Conservation (phyloP, 2,888 invertebrate species). For the Drosophila nr. medialis region DNA sequence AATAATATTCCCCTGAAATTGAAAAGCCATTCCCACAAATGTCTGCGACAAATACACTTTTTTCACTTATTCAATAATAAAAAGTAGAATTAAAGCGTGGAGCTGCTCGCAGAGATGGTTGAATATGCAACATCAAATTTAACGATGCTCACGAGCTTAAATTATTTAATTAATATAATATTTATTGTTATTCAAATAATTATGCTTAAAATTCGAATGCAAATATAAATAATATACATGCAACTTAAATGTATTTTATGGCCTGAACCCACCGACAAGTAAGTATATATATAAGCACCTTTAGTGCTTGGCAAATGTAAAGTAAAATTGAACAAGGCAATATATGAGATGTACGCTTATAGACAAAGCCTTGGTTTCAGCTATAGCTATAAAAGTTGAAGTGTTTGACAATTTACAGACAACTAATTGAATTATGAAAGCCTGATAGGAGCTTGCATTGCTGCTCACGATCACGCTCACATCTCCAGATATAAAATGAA, state of each 20-base stretch:
- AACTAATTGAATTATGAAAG: not conserved
- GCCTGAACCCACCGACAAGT: not conserved
- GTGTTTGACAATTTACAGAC: not conserved
- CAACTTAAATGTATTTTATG: not conserved
- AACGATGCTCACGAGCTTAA: not conserved
- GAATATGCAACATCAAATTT: not conserved
- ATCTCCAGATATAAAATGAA: constrained; percentile 15
- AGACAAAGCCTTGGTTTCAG: not conserved
- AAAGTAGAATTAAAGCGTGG: constrained; percentile 9
- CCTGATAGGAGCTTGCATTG: not conserved
- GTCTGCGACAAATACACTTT: constrained; percentile 35
- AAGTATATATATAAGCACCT: not conserved
- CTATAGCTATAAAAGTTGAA: not conserved
- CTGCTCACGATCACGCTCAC: constrained; percentile 10
- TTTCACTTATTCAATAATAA: constrained; percentile 15
- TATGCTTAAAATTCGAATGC: not conserved
- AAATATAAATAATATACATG: not conserved
- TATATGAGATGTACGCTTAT: not conserved
- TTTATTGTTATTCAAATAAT: not conserved
- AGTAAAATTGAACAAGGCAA: not conserved
- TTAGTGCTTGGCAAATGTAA: not conserved
- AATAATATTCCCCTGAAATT: constrained; percentile 8
- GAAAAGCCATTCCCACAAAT: constrained; percentile 38
- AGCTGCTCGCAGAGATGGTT: constrained; percentile 13
- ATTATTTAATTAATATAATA: not conserved